Evolutionary conservation across 2,113 vertebrate genomes (phyloP).

Genomic region (Oceanodroma tethys): DNA sequence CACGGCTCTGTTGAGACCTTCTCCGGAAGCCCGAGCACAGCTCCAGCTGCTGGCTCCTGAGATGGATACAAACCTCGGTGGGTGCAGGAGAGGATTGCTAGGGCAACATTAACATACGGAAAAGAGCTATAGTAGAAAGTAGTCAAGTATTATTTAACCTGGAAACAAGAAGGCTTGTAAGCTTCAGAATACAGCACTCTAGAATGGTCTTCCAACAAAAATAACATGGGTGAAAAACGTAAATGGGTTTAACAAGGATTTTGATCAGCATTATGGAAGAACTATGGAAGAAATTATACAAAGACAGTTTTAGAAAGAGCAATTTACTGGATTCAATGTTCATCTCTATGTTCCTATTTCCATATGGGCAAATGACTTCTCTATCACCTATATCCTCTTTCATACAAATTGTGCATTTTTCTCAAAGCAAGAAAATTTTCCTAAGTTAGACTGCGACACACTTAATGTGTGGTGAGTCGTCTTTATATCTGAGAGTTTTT

Average conservation of each 20-base stretch:
- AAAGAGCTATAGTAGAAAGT: neutral
- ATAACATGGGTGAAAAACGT: neutral
- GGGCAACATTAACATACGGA: neutral
- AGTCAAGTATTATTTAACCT: neutral
- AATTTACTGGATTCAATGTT: neutral
- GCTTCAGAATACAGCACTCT: neutral
- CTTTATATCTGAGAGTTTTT: rapidly evolving
- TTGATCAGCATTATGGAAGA: neutral
- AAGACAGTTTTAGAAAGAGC: neutral
- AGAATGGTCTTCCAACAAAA: neutral
- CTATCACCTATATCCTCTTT: neutral
- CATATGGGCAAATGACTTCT: neutral
- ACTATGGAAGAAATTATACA: neutral
- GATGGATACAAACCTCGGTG: neutral
- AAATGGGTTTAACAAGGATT: neutral
- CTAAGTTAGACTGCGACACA: neutral
- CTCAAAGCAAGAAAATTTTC: neutral
- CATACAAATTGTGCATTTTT: neutral
- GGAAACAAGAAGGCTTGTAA: neutral
- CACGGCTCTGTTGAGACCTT: neutral
- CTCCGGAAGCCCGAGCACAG: neutral
- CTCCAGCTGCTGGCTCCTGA: neutral
- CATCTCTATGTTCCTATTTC: neutral
- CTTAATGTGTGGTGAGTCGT: neutral
- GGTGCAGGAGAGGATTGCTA: neutral